Base-by-base conservation (phyloP, 2,888 invertebrate genomes). In the Calameuta pallipes region DNA sequence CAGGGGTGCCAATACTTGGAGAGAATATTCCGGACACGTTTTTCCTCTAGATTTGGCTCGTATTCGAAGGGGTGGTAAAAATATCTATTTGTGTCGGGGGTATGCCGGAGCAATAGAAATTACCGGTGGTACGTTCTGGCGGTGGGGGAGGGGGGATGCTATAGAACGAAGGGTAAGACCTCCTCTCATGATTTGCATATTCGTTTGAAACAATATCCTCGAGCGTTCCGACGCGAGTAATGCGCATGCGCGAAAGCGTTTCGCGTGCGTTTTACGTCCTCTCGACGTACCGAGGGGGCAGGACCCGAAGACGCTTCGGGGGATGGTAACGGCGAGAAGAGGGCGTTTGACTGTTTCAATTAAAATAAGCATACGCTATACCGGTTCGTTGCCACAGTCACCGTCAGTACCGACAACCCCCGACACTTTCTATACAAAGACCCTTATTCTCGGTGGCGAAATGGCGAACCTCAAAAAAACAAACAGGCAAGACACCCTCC, bases 131-230 rank as follows among this genome's bases (percentile, higher is more conserved):
- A 69, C 15, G 33, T 73, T 33, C 1, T 0, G 11, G 13, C 30
- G 36, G 74, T 30, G 30, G 73, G 11, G 37, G 30, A 31, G 15
- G 13, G 6, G 3, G 33, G 31, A n/a, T 33, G 70, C 23, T 37
- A 30, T 33, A 23, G 35, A 68, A 34, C 70, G 73, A 71, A 75
- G 56, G 56, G 56, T 2, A 23, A 9, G 71, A 70, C 68, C 69
- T 82, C 79, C 80, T 82, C 84, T 88, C 88, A 90, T 91, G 87
- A 91, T 91, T 91, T 91, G 91, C 91, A 91, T 91, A 91, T 91
- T 91, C 90, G 90, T 90, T 90, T 90, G 90, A 90, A 91, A 91
- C 91, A 90, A 91, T 91, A 91, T 90, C 88, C 89, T 82, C 84
- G 85, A 86, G 87, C 56, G 9, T 56, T 23, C 9, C 56, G 23